phyloP scores from a whole-genome alignment of 2,888 invertebrate species.

The Digitonthophagus gazella region DNA sequence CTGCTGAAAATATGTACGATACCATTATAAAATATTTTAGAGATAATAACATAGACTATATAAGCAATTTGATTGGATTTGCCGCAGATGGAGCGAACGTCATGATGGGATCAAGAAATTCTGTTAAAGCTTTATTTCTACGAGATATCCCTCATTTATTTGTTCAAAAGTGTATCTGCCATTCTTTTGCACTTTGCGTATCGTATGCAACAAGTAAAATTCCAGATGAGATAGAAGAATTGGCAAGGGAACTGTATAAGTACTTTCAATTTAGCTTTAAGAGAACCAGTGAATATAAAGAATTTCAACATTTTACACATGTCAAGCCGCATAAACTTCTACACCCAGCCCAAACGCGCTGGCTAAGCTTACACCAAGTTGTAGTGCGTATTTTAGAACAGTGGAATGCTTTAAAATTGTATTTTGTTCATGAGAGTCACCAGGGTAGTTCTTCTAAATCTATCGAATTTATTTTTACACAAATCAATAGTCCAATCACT shows the following conservation, averaged over 20 bases:
- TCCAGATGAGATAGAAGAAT: neutral
- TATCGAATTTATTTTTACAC: neutral
- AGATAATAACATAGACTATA: neutral
- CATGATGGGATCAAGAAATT: slow-evolving; percentile 1
- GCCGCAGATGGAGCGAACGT: slow-evolving; percentile 7
- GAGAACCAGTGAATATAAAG: neutral
- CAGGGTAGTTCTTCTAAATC: neutral
- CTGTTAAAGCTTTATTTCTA: neutral
- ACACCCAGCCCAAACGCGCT: neutral
- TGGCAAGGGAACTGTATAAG: neutral
- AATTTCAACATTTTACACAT: neutral
- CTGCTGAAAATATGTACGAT: neutral
- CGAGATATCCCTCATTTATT: neutral
- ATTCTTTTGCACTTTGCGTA: slow-evolving; percentile 5
- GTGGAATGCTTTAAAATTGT: slow-evolving; percentile 1
- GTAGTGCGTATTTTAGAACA: slow-evolving; percentile 3
- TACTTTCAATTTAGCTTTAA: slow-evolving; percentile 4
- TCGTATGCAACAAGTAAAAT: slow-evolving; percentile 5
- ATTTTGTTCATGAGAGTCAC: neutral
- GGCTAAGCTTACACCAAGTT: slow-evolving; percentile 4
- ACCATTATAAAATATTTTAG: slow-evolving; percentile 1
- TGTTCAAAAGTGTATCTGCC: slow-evolving; percentile 2
- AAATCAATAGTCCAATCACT: neutral
- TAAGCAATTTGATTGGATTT: neutral
- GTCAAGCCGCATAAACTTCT: neutral